phyloP scores from a whole-genome alignment of 2,797 vertebrate species.

The Morelia viridis region DNA sequence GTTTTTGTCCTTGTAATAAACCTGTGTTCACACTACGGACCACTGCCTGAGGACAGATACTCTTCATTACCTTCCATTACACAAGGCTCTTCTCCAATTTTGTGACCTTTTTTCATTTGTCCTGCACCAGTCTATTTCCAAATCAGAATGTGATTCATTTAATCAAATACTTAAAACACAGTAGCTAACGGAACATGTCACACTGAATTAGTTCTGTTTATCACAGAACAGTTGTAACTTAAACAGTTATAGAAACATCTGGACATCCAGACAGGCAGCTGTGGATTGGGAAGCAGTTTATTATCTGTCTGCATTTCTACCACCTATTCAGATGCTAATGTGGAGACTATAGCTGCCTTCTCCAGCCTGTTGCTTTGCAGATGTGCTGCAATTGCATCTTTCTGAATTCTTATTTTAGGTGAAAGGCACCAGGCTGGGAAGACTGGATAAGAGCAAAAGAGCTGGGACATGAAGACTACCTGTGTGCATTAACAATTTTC shows the following conservation, averaged over 20 bases:
- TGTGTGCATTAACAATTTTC: neutral
- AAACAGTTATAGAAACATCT: neutral
- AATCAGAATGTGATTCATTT: neutral
- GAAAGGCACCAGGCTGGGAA: neutral
- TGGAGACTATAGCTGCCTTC: neutral
- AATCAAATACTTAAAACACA: neutral
- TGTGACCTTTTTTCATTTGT: neutral
- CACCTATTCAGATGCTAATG: neutral
- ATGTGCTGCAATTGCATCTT: neutral
- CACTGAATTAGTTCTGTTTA: neutral
- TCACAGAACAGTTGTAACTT: neutral
- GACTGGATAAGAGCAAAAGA: neutral
- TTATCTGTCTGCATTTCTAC: neutral
- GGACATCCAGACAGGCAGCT: neutral
- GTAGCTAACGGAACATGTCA: neutral
- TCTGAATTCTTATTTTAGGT: neutral
- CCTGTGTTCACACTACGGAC: neutral
- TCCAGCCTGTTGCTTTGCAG: neutral
- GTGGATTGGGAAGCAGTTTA: neutral
- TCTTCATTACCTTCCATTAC: neutral
- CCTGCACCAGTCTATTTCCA: neutral
- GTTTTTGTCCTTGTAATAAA: neutral
- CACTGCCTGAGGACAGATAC: neutral
- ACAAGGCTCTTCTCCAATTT: neutral
- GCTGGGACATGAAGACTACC: neutral